phyloP scores from a whole-genome alignment of 1,140 invertebrate species.

The Tetranychus cinnabarinus region DNA sequence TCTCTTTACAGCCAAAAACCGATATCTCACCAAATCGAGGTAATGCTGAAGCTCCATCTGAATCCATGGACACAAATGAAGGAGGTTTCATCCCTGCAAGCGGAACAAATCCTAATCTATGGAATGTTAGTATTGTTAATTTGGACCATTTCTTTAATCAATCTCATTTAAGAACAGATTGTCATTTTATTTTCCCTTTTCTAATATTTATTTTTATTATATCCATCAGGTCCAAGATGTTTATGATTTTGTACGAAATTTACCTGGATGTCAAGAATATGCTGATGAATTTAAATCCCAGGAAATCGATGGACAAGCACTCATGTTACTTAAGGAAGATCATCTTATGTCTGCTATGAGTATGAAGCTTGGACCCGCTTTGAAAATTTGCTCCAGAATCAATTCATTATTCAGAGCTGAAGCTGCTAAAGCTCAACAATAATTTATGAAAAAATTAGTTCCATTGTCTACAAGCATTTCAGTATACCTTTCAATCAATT shows the following conservation, averaged over 20 bases:
- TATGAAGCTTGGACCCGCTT: conserved; percentile 77
- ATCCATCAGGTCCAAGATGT: conserved; percentile 24
- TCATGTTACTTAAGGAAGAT: conserved; percentile 74
- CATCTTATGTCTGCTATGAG: conserved; percentile 81
- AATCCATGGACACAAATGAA: neutral
- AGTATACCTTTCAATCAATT: too few species aligned
- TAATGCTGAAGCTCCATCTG: too few species aligned
- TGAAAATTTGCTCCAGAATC: conserved; percentile 76
- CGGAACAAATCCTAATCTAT: conserved; percentile 13
- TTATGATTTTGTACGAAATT: conserved; percentile 52
- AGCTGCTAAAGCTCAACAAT: neutral
- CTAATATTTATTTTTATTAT: neutral
- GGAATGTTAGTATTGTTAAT: conserved; percentile 12
- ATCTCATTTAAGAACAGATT: neutral
- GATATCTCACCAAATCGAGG: too few species aligned
- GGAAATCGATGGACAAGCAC: conserved; percentile 82
- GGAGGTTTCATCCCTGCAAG: conserved; percentile 4
- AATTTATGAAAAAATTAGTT: neutral
- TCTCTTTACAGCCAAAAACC: too few species aligned
- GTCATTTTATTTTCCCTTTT: neutral
- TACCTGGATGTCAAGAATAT: conserved; percentile 71
- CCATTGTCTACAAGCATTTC: too few species aligned
- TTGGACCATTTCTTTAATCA: neutral
- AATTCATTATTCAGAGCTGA: conserved; percentile 35
- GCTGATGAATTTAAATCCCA: conserved; percentile 83